phyloP scores from a whole-genome alignment of 1,140 invertebrate species.

The Philopotamus ludificatus region DNA sequence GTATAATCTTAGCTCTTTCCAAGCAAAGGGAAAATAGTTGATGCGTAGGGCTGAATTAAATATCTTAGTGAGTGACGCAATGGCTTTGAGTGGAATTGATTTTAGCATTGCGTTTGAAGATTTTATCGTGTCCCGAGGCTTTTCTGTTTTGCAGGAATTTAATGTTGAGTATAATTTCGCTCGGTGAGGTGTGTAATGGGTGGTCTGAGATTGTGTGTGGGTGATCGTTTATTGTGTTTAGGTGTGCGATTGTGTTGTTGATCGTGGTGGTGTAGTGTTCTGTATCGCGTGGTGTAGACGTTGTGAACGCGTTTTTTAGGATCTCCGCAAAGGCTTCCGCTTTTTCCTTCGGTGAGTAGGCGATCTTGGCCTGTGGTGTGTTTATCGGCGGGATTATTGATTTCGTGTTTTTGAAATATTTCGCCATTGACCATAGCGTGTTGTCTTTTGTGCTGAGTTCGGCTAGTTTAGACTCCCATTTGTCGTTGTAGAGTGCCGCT shows the following conservation, averaged over 20 bases:
- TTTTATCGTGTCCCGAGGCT: not conserved
- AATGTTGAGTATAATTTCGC: not conserved
- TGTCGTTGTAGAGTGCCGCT: not conserved
- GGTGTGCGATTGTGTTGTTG: not conserved
- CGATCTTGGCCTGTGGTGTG: not conserved
- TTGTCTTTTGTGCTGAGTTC: not conserved
- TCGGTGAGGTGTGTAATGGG: not conserved
- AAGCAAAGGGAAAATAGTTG: not conserved
- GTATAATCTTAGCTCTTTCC: constrained; percentile 1
- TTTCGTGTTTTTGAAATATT: not conserved
- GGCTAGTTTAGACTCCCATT: not conserved
- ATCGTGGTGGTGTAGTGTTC: too few species aligned
- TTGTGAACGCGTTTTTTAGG: too few species aligned
- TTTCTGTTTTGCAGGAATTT: not conserved
- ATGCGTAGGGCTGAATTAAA: not conserved
- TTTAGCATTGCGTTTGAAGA: not conserved
- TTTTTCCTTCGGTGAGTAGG: not conserved
- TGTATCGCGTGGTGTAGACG: too few species aligned
- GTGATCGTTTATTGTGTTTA: not conserved
- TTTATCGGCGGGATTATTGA: not conserved
- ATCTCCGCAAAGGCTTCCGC: constrained; percentile 1
- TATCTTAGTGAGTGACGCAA: not conserved
- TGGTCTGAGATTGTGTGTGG: not conserved
- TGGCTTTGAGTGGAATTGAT: not conserved
- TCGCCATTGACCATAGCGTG: not conserved